Percentiles rank a stretch among this genome's conserved stretches.
Evolutionary conservation across 2,797 vertebrate genomes (phyloP).

Genomic region (Lophius americanus): DNA sequence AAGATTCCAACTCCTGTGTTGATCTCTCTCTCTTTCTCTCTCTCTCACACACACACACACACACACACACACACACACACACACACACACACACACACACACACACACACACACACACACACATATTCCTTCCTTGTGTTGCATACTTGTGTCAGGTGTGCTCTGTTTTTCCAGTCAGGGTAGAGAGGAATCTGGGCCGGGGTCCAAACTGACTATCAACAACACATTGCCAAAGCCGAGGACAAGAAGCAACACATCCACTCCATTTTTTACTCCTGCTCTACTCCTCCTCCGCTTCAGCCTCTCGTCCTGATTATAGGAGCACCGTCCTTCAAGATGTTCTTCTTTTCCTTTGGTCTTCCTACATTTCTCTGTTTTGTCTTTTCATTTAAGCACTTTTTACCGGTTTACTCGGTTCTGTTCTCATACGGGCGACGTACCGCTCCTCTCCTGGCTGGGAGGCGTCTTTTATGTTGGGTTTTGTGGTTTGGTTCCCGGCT

Average conservation of each 20-base stretch:
- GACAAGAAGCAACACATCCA: constrained; percentile 84
- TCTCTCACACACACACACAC: constrained; percentile 17
- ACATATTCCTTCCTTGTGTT: constrained; percentile 55
- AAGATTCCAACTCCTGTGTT: constrained; percentile 16
- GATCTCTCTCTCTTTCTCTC: constrained; percentile 18
- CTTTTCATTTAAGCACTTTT: background rate
- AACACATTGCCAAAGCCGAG: constrained; percentile 61
- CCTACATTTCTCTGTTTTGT: background rate
- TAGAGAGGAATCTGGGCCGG: constrained; percentile 80
- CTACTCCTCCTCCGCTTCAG: constrained; percentile 43
- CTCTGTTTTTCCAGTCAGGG: constrained; percentile 81
- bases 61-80: constrained; percentile 17
- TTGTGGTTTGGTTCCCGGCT: constrained; percentile 30
- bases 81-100: constrained; percentile 26
- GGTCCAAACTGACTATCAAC: constrained; percentile 79
- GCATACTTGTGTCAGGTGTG: constrained; percentile 83
- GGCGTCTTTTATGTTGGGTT: constrained; percentile 7
- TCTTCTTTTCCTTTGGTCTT: constrained; percentile 8
- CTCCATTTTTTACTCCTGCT: constrained; percentile 30
- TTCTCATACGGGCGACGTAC: no score
- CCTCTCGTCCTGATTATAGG: constrained; percentile 25
- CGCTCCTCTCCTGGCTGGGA: constrained; percentile 10
- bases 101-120: constrained; percentile 24
- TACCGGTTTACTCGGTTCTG: no score
- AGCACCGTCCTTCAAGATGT: constrained; percentile 36